These are phyloP conservation scores for Gobius niger DNA, from an alignment of 2,113 vertebrate genomes.

Conservation along the genomic window DNA sequence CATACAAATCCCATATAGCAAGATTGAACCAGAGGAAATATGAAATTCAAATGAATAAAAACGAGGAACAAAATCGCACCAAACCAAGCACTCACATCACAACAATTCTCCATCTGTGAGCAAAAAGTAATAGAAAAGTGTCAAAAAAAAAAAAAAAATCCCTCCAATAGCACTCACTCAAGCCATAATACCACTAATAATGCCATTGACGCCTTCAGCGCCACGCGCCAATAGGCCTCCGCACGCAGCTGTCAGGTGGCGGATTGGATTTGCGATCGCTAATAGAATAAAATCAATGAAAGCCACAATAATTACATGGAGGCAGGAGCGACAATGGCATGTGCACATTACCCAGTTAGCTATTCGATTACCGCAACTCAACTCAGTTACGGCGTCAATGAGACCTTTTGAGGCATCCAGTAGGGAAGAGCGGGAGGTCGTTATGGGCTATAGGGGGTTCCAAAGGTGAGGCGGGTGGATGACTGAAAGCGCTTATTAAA, in stretches of 20 bases:
- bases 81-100: conserved; percentile 20
- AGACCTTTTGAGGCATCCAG: not conserved
- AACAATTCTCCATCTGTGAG: conserved; percentile 21
- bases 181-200: conserved; percentile 1
- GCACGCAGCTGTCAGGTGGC: conserved; percentile 26
- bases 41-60: conserved; percentile 43
- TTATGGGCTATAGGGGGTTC: not conserved
- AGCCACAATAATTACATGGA: conserved; percentile 13
- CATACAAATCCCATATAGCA: too few species aligned
- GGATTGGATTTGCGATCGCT: conserved; percentile 25
- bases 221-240: conserved; percentile 18
- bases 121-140: conserved; percentile 32
- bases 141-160: conserved; percentile 26
- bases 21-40: conserved; percentile 8
- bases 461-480: too few species aligned
- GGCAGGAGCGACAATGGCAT: conserved; percentile 19
- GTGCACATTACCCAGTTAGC: conserved; percentile 31
- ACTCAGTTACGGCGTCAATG: not conserved
- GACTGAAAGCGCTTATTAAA: too few species aligned
- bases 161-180: conserved; percentile 35
- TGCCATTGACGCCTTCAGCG: conserved; percentile 8
- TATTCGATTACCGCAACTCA: conserved; percentile 14
- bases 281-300: conserved; percentile 36
- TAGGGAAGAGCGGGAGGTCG: not conserved
- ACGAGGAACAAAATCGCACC: conserved; percentile 24